Conservation (phyloP, 2,113 vertebrate species). For the Gulo gulo region DNA sequence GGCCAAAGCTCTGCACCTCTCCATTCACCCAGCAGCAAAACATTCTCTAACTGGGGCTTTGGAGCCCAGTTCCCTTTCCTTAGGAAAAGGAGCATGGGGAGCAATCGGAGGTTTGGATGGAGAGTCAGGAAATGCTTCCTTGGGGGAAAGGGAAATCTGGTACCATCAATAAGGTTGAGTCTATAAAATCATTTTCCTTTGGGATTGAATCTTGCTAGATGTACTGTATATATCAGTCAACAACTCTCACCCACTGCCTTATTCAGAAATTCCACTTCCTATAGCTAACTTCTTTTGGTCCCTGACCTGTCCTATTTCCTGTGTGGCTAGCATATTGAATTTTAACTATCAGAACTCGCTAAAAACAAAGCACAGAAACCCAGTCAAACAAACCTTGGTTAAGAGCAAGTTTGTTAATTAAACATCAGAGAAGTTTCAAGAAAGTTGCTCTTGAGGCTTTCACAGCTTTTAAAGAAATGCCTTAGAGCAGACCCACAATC, state of each 20-base stretch:
- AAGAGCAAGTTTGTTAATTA: neutral
- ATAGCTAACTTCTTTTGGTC: neutral
- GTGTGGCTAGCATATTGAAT: neutral
- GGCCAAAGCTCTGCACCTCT: neutral
- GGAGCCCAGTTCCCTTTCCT: neutral
- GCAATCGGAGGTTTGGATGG: neutral
- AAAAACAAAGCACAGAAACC: neutral
- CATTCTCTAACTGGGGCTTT: neutral
- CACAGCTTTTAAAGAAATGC: neutral
- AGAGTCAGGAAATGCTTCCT: neutral
- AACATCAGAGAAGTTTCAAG: neutral
- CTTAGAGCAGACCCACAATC: neutral
- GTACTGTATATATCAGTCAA: neutral
- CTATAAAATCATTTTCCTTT: neutral
- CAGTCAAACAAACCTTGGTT: neutral
- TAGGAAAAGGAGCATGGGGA: neutral
- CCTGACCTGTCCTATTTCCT: neutral
- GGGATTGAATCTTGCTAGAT: neutral
- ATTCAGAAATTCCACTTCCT: constrained; percentile 34
- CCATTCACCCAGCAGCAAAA: neutral
- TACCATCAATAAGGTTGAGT: neutral
- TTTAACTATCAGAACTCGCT: neutral
- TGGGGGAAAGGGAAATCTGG: neutral
- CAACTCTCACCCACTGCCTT: constrained; percentile 8
- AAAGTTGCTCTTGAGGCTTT: neutral